phyloP scores from a whole-genome alignment of 2,113 vertebrate genomes.

The Ophiodon elongatus region DNA sequence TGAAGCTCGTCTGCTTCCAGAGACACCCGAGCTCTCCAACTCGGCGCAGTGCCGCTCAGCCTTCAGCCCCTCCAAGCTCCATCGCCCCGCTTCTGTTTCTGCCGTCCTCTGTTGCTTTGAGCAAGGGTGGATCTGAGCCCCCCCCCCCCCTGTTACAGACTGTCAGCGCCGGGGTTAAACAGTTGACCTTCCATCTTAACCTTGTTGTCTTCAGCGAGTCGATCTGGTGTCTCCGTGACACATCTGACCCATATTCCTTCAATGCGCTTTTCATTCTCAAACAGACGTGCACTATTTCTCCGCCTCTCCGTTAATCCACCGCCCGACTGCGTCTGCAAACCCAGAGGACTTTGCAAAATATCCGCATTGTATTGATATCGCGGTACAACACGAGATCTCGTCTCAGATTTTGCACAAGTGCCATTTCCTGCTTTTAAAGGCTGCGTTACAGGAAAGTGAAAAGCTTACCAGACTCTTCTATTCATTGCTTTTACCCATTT shows the following conservation, averaged over 20 bases:
- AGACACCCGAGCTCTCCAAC: constrained; percentile 31
- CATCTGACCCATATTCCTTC: constrained; percentile 24
- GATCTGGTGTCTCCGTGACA: not conserved
- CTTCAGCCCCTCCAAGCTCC: not conserved
- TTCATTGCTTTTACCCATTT: too few species aligned
- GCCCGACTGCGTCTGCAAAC: constrained; percentile 28
- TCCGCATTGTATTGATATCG: too few species aligned
- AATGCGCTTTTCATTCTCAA: not conserved
- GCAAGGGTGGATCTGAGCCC: constrained; percentile 10
- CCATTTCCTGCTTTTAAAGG: too few species aligned
- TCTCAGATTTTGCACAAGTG: too few species aligned
- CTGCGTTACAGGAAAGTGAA: too few species aligned
- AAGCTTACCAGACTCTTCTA: too few species aligned
- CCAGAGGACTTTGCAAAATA: not conserved
- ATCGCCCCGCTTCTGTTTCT: constrained; percentile 8
- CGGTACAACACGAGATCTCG: too few species aligned
- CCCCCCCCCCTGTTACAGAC: constrained; percentile 19
- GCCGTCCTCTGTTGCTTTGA: constrained; percentile 26
- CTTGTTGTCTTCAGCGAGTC: constrained; percentile 20
- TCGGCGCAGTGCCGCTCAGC: constrained; percentile 10
- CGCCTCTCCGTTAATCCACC: not conserved
- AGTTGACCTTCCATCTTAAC: constrained; percentile 42
- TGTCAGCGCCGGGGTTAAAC: constrained; percentile 20
- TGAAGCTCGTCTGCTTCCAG: constrained; percentile 47
- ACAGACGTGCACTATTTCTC: not conserved